Evolutionary conservation across 2,113 vertebrate genomes (phyloP).

Genomic region (Hippotragus niger): DNA sequence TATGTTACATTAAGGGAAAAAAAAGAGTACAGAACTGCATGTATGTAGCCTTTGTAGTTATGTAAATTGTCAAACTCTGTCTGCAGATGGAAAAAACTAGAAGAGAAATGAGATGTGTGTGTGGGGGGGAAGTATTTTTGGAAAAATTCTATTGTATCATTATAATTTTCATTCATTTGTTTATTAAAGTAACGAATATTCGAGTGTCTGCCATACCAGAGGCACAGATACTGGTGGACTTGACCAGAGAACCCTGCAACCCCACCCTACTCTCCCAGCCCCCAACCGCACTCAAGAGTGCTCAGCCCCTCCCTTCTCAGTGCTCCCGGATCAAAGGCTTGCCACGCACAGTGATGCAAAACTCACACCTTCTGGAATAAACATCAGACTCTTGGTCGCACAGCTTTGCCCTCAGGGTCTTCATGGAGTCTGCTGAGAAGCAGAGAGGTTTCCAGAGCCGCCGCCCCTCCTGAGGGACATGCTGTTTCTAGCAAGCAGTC

Average conservation of each 20-base stretch:
- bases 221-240: neutral
- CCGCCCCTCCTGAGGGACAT: neutral
- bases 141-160: neutral
- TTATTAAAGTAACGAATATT: neutral
- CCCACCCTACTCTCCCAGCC: neutral
- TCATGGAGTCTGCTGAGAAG: neutral
- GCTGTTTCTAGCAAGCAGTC: neutral
- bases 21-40: neutral
- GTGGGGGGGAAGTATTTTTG: neutral
- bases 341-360: accelerated
- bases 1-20: neutral
- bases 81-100: neutral
- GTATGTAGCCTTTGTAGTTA: neutral
- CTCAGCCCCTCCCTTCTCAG: neutral
- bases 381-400: neutral
- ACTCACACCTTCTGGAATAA: neutral
- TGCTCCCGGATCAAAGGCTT: neutral
- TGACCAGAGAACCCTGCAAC: neutral
- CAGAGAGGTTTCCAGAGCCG: neutral
- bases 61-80: neutral
- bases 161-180: neutral
- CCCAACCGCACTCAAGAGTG: accelerated
- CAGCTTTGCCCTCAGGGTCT: neutral
- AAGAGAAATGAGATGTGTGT: neutral
- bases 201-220: too few species aligned